Percentiles rank a stretch among this genome's conserved stretches.
These are phyloP conservation scores for Apocheima hispidaria DNA, from an alignment of 2,888 invertebrate genomes.

Conservation along the genomic window DNA sequence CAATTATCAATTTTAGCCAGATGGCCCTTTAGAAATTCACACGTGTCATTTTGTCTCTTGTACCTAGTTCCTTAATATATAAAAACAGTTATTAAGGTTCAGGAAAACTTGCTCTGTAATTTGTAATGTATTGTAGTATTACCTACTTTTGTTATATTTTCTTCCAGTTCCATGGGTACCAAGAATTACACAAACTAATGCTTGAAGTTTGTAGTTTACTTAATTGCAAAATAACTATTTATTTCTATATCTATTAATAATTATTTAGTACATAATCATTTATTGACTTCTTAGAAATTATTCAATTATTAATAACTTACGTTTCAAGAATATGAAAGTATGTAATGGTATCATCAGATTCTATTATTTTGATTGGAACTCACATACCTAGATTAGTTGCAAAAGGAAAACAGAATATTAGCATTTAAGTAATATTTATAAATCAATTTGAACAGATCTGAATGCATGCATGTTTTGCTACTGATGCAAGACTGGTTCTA, in stretches of 20 bases:
- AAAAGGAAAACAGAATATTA: neutral
- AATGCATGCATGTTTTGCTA: constrained; percentile 20
- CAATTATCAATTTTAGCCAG: neutral
- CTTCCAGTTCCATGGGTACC: constrained; percentile 2
- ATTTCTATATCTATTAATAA: too few relatives aligned
- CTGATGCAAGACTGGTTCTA: constrained; percentile 32
- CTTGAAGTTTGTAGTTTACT: neutral
- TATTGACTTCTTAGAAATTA: neutral
- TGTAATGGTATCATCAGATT: neutral
- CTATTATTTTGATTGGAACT: neutral
- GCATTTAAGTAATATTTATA: neutral
- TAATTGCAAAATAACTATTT: too few relatives aligned
- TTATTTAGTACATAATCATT: neutral
- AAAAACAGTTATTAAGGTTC: neutral
- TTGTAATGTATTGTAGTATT: neutral
- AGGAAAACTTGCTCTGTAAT: neutral
- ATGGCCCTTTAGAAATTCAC: neutral
- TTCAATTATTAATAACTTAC: neutral
- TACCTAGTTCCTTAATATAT: neutral
- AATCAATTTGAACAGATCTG: neutral
- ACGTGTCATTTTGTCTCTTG: neutral
- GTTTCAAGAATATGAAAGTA: neutral
- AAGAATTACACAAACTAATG: neutral
- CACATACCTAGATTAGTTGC: neutral
- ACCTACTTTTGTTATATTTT: neutral